phyloP scores from a whole-genome alignment of 2,888 invertebrate genomes.

The Odiellus spinosus region DNA sequence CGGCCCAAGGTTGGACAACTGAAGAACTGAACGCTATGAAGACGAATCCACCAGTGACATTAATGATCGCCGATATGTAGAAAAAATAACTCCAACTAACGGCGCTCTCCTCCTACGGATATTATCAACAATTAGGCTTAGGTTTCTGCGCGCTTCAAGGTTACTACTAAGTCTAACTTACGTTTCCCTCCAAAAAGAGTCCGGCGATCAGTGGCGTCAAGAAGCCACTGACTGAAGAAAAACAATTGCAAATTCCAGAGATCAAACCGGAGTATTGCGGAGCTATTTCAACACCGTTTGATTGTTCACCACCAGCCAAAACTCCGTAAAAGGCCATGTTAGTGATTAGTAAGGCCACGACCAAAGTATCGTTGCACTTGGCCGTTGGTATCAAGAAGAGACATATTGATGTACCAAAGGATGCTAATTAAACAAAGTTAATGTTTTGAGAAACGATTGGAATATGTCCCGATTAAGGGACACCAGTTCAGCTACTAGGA shows the following conservation, averaged over 20 bases:
- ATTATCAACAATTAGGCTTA: too few species aligned
- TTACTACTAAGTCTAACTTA: not conserved
- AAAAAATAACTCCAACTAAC: too few species aligned
- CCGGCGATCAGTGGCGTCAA: slow-evolving; percentile 19
- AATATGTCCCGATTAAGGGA: too few species aligned
- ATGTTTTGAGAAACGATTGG: too few species aligned
- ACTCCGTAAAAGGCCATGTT: slow-evolving; percentile 31
- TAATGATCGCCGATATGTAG: too few species aligned
- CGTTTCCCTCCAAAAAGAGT: slow-evolving; percentile 16
- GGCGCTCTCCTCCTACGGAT: too few species aligned
- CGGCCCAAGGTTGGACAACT: too few species aligned
- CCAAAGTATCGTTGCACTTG: slow-evolving; percentile 6
- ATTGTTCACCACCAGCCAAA: slow-evolving; percentile 32
- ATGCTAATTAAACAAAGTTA: slow-evolving; percentile 19
- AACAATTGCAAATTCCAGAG: slow-evolving; percentile 18
- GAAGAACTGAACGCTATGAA: too few species aligned
- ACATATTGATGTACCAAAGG: slow-evolving; percentile 10
- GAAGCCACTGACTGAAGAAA: slow-evolving; percentile 18
- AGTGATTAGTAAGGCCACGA: slow-evolving; percentile 8
- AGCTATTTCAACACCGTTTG: slow-evolving; percentile 14
- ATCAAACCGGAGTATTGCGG: slow-evolving; percentile 16
- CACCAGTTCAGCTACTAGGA: too few species aligned
- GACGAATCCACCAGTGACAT: too few species aligned
- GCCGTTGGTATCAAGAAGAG: slow-evolving; percentile 10
- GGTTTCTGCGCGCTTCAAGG: too few species aligned